Evolutionary conservation across 2,797 vertebrate genomes (phyloP).

Genomic region (Martes flavigula): DNA sequence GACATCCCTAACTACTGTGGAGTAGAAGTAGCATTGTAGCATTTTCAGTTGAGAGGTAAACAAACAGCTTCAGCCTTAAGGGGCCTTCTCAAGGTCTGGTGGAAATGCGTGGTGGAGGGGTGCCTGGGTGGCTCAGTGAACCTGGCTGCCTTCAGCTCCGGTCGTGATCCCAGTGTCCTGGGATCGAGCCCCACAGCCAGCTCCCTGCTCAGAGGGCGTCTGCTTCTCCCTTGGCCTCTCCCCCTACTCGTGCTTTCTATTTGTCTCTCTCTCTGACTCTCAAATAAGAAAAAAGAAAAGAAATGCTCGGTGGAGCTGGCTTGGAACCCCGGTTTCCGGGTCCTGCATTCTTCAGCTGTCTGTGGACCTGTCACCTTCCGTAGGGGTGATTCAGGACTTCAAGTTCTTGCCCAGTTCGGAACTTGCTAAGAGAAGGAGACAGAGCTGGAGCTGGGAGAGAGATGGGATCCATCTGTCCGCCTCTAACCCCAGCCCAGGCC

Average conservation of each 20-base stretch:
- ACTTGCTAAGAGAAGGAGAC: neutral
- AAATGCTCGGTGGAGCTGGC: neutral
- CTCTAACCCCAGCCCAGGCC: neutral
- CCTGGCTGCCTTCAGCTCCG: neutral
- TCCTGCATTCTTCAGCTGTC: neutral
- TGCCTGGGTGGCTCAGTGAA: neutral
- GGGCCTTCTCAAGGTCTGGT: neutral
- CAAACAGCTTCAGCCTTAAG: neutral
- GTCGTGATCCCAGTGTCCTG: neutral
- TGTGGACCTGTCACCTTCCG: neutral
- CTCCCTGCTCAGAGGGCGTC: neutral
- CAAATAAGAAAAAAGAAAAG: neutral
- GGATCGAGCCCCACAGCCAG: neutral
- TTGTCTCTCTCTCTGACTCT: neutral
- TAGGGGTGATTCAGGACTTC: neutral
- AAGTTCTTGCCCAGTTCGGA: neutral
- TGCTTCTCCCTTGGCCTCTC: neutral
- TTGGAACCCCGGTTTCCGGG: neutral
- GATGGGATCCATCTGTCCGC: neutral
- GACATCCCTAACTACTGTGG: neutral
- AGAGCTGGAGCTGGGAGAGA: neutral
- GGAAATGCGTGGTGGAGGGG: neutral
- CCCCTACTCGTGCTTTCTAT: neutral
- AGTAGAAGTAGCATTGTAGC: neutral
- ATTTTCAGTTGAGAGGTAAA: neutral